Evolutionary conservation across 92 coral and sea anemone genomes (phyloP), one percentile per base, ranked within the genome.

Genomic region (Parazoanthus atlanticus): DNA sequence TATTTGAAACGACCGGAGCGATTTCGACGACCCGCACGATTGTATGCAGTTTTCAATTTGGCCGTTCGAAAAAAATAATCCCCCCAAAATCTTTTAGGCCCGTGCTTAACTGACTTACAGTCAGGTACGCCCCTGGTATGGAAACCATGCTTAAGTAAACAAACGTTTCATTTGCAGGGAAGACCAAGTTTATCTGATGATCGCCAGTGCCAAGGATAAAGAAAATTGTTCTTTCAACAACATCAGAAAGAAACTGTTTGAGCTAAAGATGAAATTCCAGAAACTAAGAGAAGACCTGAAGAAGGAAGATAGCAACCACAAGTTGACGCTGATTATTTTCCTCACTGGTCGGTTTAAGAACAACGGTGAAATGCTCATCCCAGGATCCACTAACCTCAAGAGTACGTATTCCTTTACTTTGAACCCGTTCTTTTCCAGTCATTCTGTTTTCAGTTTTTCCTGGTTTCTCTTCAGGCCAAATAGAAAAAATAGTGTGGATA

Each of bases 291-390:
- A 84, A 46, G 77, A 47, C n/a, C 70, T 84, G 87, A 84, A 41
- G 58, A 84, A 84, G 66, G 77, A 41, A 29, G 78, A 84, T 23
- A 34, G 29, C n/a, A 70, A 84, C 26, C 78, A 70, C 13, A 84
- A 84, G 67, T 74, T 84, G 66, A 84, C 78, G 52, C 54, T 84
- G 78, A 40, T 84, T 29, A 29, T 84, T 13, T 84, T 84, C 38
- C 77, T 84, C 40, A 84, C 87, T 30, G 87, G 87, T 46, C 87
- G 87, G 25, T 84, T 84, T 29, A 84, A 84, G 64, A 84, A 84
- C 78, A 84, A 47, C 46, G 78, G 87, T 30, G 87, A 84, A 70
- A 84, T 84, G 87, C 77, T 84, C 26, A 46, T 84, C 41, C 87
- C 87, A 31, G 87, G 87, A 16, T 84, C 87, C 15, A 70, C 87